Conservation (phyloP, 2,113 vertebrate genomes). For the Balaenoptera acutorostrata region DNA sequence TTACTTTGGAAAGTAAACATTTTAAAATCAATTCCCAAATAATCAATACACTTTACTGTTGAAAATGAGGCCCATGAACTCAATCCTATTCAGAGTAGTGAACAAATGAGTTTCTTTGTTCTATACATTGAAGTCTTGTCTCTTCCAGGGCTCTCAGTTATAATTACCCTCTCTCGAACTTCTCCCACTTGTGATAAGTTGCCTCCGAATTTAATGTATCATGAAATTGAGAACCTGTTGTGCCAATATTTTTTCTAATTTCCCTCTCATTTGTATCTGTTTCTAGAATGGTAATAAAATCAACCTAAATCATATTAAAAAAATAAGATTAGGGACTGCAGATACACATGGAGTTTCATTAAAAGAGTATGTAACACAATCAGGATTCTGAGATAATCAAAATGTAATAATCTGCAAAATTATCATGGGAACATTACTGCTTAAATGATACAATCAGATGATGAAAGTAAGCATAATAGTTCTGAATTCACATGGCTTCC, state of each 20-base stretch:
- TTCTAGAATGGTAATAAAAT: conserved; percentile 28
- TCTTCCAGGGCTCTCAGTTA: not conserved
- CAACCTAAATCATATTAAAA: not conserved
- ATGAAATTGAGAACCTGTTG: not conserved
- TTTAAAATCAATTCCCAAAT: not conserved
- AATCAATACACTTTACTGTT: not conserved
- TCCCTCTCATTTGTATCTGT: conserved; percentile 34
- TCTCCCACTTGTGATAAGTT: not conserved
- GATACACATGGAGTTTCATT: not conserved
- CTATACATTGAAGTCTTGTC: not conserved
- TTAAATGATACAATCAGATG: not conserved
- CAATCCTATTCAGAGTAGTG: not conserved
- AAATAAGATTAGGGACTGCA: not conserved
- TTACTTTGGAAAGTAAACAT: not conserved
- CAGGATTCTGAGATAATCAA: conserved; percentile 14
- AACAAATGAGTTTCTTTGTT: not conserved
- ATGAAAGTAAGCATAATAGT: not conserved
- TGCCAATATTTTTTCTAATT: not conserved
- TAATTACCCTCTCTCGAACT: not conserved
- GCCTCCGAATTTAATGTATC: not conserved
- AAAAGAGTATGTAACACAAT: not conserved
- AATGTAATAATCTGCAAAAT: not conserved
- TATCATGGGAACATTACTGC: not conserved
- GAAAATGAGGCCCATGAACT: not conserved
- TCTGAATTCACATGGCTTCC: not conserved